Conservation (phyloP, 2,888 invertebrate species). For the Dasypogon diadema region DNA sequence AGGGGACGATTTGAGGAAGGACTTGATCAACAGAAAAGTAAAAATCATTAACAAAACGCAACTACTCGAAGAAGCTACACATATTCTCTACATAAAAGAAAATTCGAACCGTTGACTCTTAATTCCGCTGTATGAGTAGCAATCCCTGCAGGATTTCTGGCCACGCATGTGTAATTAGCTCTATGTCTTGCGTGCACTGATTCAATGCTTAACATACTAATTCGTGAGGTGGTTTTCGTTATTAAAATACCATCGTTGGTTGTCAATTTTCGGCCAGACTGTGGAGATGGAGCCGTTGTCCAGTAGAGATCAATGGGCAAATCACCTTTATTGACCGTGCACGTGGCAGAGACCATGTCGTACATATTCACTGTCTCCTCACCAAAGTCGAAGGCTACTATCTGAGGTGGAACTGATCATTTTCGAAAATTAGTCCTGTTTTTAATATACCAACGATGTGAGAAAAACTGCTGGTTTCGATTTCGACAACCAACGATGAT, state of each 20-base stretch:
- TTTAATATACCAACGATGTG: constrained; percentile 25
- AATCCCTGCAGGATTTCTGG: constrained; percentile 77
- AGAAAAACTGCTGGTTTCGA: not conserved
- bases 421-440: no score
- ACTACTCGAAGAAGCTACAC: constrained; percentile 9
- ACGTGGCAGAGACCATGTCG: constrained; percentile 79
- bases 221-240: constrained; percentile 74
- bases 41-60: not conserved
- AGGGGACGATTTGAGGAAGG: constrained; percentile 78
- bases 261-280: constrained; percentile 71
- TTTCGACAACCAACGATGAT: not conserved
- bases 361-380: constrained; percentile 82
- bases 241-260: constrained; percentile 74
- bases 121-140: constrained; percentile 77
- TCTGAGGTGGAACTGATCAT: constrained; percentile 79
- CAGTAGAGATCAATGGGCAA: constrained; percentile 81
- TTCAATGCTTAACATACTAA: constrained; percentile 77
- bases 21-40: constrained; percentile 67
- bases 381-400: constrained; percentile 82
- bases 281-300: constrained; percentile 70
- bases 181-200: constrained; percentile 77
- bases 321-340: constrained; percentile 82
- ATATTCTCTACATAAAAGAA: not conserved
- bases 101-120: constrained; percentile 77
- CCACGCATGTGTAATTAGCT: constrained; percentile 82